These are phyloP conservation scores for Tillus elongatus DNA, from an alignment of 2,888 invertebrate genomes.

Conservation along the genomic window DNA sequence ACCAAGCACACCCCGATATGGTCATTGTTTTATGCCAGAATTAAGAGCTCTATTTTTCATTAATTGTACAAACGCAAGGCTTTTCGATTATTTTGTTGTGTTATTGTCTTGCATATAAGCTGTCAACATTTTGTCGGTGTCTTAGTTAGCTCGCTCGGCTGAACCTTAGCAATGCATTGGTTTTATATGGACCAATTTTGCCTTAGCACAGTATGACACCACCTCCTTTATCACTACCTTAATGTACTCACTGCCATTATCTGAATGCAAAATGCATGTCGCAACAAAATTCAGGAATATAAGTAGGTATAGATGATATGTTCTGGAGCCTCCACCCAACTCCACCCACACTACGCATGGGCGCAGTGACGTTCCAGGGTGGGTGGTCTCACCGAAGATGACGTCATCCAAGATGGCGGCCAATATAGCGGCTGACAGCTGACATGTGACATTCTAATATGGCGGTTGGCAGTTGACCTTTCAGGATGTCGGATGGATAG, in stretches of 20 bases:
- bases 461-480: no score
- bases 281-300: constrained; percentile 32
- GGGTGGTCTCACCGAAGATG: no score
- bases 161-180: constrained; percentile 31
- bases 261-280: constrained; percentile 30
- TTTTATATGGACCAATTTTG: constrained; percentile 37
- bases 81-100: constrained; percentile 36
- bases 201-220: constrained; percentile 28
- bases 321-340: no score
- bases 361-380: no score
- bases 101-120: constrained; percentile 35
- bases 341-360: no score
- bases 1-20: constrained; percentile 28
- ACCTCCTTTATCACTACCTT: constrained; percentile 25
- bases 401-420: no score
- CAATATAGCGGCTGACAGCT: no score
- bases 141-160: constrained; percentile 34
- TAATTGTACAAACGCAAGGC: constrained; percentile 35
- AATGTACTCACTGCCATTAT: constrained; percentile 32
- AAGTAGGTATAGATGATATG: no score
- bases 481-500: no score
- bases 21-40: constrained; percentile 27
- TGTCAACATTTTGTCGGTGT: constrained; percentile 34
- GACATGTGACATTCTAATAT: no score
- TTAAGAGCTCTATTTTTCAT: constrained; percentile 37